These are phyloP conservation scores for Caenorhabditis wallacei DNA, from an alignment of 2,888 invertebrate genomes.

Conservation along the genomic window DNA sequence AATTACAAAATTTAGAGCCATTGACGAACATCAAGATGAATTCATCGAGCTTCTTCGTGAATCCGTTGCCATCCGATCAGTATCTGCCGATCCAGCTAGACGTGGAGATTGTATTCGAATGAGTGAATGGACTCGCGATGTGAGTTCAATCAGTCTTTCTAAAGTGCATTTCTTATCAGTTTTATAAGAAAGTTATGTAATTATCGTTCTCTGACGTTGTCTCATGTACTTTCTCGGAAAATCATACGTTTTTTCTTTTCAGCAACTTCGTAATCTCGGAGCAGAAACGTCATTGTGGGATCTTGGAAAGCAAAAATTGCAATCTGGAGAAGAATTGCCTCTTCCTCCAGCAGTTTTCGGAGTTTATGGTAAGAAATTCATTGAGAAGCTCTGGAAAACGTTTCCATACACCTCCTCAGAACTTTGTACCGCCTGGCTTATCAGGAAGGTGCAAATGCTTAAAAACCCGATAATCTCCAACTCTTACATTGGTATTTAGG, in stretches of 20 bases:
- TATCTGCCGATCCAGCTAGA: conserved; percentile 93
- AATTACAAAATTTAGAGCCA: conserved; percentile 86
- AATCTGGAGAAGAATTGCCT: conserved; percentile 61
- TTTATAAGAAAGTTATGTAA: conserved; percentile 2
- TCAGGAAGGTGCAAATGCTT: conserved; percentile 25
- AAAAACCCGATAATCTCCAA: conserved; percentile 29
- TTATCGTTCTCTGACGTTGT: conserved; percentile 37
- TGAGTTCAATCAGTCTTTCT: conserved; percentile 60
- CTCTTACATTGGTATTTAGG: conserved; percentile 49
- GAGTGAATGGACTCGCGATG: conserved; percentile 88
- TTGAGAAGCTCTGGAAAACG: neutral
- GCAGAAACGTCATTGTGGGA: conserved; percentile 75
- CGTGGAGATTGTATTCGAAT: conserved; percentile 91
- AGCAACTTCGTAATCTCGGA: conserved; percentile 75
- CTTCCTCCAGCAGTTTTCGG: conserved; percentile 81
- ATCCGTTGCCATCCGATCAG: conserved; percentile 94
- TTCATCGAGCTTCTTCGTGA: conserved; percentile 91
- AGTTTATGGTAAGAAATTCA: conserved; percentile 85
- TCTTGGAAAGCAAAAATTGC: conserved; percentile 74
- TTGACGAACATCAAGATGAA: conserved; percentile 89
- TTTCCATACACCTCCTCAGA: neutral
- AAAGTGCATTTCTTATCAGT: conserved; percentile 49
- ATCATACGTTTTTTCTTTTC: conserved; percentile 48
- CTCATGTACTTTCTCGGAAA: conserved; percentile 4
- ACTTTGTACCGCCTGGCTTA: conserved; percentile 56